These are phyloP conservation scores for Decapterus maruadsi DNA, from an alignment of 2,797 vertebrate species.

Conservation along the genomic window DNA sequence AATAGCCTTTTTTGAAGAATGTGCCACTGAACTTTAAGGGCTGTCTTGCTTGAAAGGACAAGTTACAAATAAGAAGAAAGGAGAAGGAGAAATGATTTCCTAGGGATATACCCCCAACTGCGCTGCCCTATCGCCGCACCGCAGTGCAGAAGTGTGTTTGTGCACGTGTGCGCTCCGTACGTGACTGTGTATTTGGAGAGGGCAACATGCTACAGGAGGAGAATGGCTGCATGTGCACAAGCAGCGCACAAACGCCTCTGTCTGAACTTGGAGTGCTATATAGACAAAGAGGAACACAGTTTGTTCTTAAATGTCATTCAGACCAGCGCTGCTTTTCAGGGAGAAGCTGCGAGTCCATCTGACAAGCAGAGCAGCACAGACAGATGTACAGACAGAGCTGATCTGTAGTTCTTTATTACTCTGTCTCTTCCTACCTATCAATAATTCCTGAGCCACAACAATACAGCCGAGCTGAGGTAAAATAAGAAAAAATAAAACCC, in stretches of 20 bases:
- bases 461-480: slow-evolving; percentile 65
- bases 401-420: slow-evolving; percentile 72
- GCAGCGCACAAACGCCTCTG: slow-evolving; percentile 8
- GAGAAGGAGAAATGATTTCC: slow-evolving; percentile 81
- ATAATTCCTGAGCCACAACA: slow-evolving; percentile 76
- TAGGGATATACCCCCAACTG: slow-evolving; percentile 79
- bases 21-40: slow-evolving; percentile 87
- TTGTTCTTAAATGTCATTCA: slow-evolving; percentile 55
- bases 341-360: slow-evolving; percentile 38
- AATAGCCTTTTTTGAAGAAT: slow-evolving; percentile 87
- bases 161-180: slow-evolving; percentile 28
- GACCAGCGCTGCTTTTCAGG: slow-evolving; percentile 32
- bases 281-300: slow-evolving; percentile 34
- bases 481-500: slow-evolving; percentile 70
- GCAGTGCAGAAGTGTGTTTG: slow-evolving; percentile 47
- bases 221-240: slow-evolving; percentile 20
- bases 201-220: slow-evolving; percentile 27
- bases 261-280: slow-evolving; percentile 2
- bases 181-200: slow-evolving; percentile 33
- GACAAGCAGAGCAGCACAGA: slow-evolving; percentile 39
- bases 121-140: slow-evolving; percentile 73
- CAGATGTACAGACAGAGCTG: slow-evolving; percentile 48
- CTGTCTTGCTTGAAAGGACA: slow-evolving; percentile 86
- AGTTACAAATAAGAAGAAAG: slow-evolving; percentile 84
- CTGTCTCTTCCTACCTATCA: slow-evolving; percentile 70